phyloP scores from a whole-genome alignment of 2,113 vertebrate species.

The Rousettus leschenaultii region DNA sequence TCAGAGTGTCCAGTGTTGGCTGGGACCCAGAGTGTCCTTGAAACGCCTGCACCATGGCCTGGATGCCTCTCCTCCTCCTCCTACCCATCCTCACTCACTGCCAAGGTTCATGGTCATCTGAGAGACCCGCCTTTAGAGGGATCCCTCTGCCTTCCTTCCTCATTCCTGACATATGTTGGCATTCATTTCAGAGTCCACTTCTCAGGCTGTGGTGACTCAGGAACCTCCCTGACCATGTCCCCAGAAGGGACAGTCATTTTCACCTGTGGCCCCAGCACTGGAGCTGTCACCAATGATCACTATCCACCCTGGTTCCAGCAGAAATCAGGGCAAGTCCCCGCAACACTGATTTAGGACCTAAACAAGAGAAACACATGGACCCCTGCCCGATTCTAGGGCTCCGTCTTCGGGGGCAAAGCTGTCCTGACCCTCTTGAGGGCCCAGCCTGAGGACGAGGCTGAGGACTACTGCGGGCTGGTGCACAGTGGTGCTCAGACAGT shows the following conservation, averaged over 20 bases:
- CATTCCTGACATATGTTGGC: background rate
- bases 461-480: rapidly evolving
- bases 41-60: background rate
- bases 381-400: background rate
- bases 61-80: background rate
- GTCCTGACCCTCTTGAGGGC: background rate
- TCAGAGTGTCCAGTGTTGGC: too few species aligned
- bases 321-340: background rate
- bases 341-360: background rate
- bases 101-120: background rate
- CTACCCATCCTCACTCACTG: background rate
- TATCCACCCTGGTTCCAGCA: background rate
- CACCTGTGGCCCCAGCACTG: background rate
- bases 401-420: background rate
- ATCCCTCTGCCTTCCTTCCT: background rate
- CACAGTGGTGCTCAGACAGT: too few species aligned
- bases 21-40: too few species aligned
- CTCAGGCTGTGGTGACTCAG: background rate
- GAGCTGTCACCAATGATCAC: background rate
- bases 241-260: background rate
- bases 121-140: background rate
- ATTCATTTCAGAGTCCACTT: background rate
- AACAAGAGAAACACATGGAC: rapidly evolving
- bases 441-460: background rate
- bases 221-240: background rate